phyloP scores from a whole-genome alignment of 2,797 vertebrate species.

The Argentina silus region DNA sequence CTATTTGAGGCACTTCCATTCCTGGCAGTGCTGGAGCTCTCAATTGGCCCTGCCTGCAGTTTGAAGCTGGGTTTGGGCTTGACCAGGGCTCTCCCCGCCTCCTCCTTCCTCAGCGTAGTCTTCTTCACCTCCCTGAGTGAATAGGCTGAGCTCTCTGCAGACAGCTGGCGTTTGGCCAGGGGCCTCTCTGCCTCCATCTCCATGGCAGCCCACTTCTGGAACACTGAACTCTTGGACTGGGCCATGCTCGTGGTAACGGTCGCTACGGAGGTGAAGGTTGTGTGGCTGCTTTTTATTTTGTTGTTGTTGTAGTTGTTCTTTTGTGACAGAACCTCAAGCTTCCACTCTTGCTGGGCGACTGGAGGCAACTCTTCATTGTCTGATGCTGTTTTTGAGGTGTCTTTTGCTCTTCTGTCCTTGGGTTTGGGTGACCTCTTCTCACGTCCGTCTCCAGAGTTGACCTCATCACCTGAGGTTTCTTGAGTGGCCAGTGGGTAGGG shows the following conservation, averaged over 20 bases:
- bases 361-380: neutral
- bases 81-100: neutral
- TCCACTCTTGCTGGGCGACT: neutral
- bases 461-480: slow-evolving; percentile 9
- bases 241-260: neutral
- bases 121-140: slow-evolving; percentile 36
- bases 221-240: slow-evolving; percentile 39
- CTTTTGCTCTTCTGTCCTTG: neutral
- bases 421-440: neutral
- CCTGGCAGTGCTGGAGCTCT: neutral
- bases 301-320: slow-evolving; percentile 14
- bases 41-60: slow-evolving; percentile 11
- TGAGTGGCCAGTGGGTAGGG: neutral
- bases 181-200: slow-evolving; percentile 36
- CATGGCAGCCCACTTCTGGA: slow-evolving; percentile 49
- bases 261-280: slow-evolving; percentile 1
- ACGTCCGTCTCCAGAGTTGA: neutral
- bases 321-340: neutral
- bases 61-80: slow-evolving; percentile 16
- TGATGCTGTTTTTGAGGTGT: neutral
- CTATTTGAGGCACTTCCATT: slow-evolving; percentile 16
- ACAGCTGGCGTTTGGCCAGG: slow-evolving; percentile 45
- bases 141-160: slow-evolving; percentile 21
- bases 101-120: slow-evolving; percentile 10
- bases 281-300: neutral